Evolutionary conservation across 2,113 vertebrate genomes (phyloP).

Genomic region (Trogon surrucura): DNA sequence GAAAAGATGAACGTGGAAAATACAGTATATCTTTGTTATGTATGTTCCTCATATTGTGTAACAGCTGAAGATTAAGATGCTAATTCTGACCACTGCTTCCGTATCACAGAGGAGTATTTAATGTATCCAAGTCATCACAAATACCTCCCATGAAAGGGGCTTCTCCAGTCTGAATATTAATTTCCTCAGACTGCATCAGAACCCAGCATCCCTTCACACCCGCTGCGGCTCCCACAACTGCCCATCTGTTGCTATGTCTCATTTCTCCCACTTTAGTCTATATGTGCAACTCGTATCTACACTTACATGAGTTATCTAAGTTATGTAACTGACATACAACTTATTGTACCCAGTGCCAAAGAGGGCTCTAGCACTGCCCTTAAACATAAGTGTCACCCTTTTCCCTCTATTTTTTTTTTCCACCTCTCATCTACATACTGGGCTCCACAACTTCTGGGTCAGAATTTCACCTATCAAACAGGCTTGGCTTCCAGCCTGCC

Average conservation of each 20-base stretch:
- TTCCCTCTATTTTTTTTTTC: neutral
- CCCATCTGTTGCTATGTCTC: neutral
- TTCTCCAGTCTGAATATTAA: neutral
- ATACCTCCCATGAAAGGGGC: neutral
- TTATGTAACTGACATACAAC: too few species aligned
- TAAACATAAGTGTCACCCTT: accelerated
- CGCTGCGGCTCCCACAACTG: neutral
- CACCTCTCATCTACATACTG: neutral
- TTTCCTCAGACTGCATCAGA: neutral
- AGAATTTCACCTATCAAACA: neutral
- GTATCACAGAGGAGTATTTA: neutral
- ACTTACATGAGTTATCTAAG: too few species aligned
- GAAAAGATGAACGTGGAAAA: neutral
- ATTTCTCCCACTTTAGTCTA: neutral
- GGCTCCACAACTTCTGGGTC: neutral
- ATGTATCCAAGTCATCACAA: neutral
- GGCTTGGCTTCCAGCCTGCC: neutral
- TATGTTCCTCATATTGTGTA: neutral
- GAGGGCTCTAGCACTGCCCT: neutral
- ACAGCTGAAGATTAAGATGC: neutral
- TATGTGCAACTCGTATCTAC: neutral
- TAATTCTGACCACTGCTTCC: neutral
- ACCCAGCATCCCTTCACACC: neutral
- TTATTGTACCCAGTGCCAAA: neutral
- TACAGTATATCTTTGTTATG: neutral